Evolutionary conservation across 2,888 invertebrate genomes (phyloP), one percentile per base, ranked within the genome.

Genomic region (Ichneumoninae sp.): DNA sequence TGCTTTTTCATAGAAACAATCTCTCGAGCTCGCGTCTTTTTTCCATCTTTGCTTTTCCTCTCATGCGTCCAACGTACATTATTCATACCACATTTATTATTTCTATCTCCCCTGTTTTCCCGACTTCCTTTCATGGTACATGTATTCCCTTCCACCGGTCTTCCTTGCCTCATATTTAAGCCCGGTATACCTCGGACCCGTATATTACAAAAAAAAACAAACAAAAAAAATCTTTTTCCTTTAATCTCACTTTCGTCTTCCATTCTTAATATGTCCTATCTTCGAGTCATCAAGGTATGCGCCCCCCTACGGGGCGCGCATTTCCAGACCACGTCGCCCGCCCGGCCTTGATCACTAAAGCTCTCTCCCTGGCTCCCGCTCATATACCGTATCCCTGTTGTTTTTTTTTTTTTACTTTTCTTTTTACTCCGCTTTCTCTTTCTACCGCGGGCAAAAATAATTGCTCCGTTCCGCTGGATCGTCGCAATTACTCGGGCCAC

Each of bases 391-490:
- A 57, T 57, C 19, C 19, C 57, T 0, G 5, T 6, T 10, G 26
- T 60, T 74, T 40, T 66, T 77, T 75, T 16, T 76, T 47, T 47
- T 4, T 52, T 50, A 30, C 10, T 70, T 40, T 74, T 82, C 36
- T 60, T 22, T 16, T 60, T 57, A n/a, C 40, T 62, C 79, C 30
- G 68, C 72, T 71, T 80, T 75, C 72, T 65, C 80, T 77, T 80
- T 60, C 52, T 19, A 47, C 68, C 68, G 52, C 57, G 52, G 19
- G 78, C 76, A 78, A 87, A 87, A 86, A 86, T 87, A 88, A 88
- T 87, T 86, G 83, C 85, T 79, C 81, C 84, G 84, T 85, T 86
- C 86, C 86, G 85, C 82, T 81, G 82, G 81, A 86, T 85, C 83
- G 71, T 86, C 79, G 86, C 85, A 85, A 86, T 87, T 87, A 85